Evolutionary conservation across 2,888 invertebrate species (phyloP).

Genomic region (Pomacea canaliculata): DNA sequence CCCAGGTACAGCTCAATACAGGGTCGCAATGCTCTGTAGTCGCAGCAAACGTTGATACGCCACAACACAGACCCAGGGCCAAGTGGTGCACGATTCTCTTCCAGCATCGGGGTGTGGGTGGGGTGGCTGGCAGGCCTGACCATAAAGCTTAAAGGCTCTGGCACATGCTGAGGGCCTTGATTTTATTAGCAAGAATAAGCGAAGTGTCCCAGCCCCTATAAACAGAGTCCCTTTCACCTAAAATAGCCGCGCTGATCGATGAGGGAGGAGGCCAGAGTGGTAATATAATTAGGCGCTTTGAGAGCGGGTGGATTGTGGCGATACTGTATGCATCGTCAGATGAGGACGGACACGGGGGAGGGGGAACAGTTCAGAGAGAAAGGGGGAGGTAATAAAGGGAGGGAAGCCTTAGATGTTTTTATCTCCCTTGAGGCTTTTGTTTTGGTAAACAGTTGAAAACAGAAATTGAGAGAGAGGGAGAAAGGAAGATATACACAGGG

Average conservation of each 20-base stretch:
- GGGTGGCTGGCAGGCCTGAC: not conserved
- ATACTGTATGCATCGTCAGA: not conserved
- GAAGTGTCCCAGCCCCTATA: not conserved
- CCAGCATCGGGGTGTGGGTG: not conserved
- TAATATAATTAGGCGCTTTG: not conserved
- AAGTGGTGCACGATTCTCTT: no score
- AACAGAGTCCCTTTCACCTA: conserved; percentile 3
- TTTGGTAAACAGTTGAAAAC: no score
- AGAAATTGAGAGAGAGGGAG: no score
- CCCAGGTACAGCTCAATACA: no score
- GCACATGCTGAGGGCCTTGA: not conserved
- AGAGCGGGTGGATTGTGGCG: not conserved
- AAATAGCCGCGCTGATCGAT: conserved; percentile 2
- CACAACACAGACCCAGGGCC: no score
- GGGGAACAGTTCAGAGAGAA: not conserved
- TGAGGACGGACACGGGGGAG: not conserved
- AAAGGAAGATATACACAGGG: no score
- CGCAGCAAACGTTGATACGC: no score
- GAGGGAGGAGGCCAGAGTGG: not conserved
- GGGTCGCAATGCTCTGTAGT: no score
- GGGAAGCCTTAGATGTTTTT: no score
- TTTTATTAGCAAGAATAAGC: conserved; percentile 7
- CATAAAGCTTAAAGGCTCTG: conserved; percentile 2
- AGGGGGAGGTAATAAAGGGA: not conserved
- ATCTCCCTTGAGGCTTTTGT: no score